A percentile compares a stretch with the other conserved stretches of the same genome.
Conservation (phyloP, 2,113 vertebrate species). For the Lipotes vexillifer region DNA sequence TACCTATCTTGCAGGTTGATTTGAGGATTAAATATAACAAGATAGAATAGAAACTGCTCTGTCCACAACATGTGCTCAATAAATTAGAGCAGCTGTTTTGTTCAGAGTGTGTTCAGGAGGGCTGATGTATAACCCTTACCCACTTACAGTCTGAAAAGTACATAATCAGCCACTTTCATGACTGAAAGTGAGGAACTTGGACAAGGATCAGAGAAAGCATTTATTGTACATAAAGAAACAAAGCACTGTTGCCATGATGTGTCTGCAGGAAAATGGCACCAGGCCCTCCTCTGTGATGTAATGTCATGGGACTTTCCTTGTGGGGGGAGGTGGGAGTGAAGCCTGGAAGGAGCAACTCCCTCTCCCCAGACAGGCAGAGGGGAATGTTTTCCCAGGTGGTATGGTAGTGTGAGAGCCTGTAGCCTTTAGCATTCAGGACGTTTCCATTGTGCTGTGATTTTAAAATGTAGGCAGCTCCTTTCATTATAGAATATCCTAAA, state of each 20-base stretch:
- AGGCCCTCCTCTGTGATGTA: slow-evolving; percentile 35
- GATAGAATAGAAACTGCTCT: not conserved
- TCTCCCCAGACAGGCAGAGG: not conserved
- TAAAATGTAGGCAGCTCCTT: not conserved
- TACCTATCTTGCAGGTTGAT: not conserved
- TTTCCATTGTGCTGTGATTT: not conserved
- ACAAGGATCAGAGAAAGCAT: slow-evolving; percentile 49
- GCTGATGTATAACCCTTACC: not conserved
- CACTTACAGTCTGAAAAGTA: not conserved
- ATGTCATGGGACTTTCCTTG: not conserved
- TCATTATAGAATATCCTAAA: not conserved
- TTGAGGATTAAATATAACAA: not conserved
- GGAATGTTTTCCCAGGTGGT: not conserved
- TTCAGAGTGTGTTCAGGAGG: not conserved
- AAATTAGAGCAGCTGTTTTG: not conserved
- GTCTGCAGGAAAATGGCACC: not conserved
- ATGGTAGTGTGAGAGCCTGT: not conserved
- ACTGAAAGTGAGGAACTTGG: slow-evolving; percentile 20
- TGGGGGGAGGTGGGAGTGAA: not conserved
- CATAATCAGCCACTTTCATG: not conserved
- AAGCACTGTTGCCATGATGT: slow-evolving; percentile 20
- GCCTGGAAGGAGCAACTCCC: not conserved
- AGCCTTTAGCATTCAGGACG: not conserved
- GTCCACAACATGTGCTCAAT: not conserved
- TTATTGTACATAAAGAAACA: slow-evolving; percentile 38